Conservation (phyloP, 2,113 vertebrate genomes). For the Malurus elegans region DNA sequence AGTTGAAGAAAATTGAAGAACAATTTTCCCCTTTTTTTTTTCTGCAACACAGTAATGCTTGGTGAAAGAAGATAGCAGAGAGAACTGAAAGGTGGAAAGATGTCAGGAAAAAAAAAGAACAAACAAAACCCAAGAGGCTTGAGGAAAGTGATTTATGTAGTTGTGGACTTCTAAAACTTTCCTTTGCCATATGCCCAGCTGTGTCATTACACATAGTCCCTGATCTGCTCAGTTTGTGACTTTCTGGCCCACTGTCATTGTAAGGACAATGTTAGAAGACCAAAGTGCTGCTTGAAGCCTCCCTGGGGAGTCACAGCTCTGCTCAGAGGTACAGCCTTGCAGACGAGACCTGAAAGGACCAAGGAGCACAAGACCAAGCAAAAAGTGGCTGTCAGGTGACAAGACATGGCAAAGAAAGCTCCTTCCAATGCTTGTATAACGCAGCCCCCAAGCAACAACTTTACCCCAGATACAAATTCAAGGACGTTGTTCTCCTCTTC, state of each 20-base stretch:
- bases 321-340: not conserved
- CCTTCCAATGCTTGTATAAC: not conserved
- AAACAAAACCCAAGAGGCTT: not conserved
- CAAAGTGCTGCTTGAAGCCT: not conserved
- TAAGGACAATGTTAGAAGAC: not conserved
- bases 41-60: not conserved
- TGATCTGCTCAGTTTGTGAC: not conserved
- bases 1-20: not conserved
- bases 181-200: not conserved
- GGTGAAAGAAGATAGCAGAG: not conserved
- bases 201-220: not conserved
- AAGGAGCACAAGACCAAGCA: not conserved
- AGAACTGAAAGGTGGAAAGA: not conserved
- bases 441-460: not conserved
- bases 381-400: accelerated
- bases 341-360: not conserved
- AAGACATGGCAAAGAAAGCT: not conserved
- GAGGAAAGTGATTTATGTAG: not conserved
- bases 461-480: not conserved
- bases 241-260: not conserved
- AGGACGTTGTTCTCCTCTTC: accelerated
- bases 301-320: not conserved
- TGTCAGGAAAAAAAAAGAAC: accelerated
- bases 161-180: not conserved
- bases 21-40: not conserved